Base-by-base conservation (phyloP, 2,888 invertebrate genomes). In the Rhaphigaster nebulosa region DNA sequence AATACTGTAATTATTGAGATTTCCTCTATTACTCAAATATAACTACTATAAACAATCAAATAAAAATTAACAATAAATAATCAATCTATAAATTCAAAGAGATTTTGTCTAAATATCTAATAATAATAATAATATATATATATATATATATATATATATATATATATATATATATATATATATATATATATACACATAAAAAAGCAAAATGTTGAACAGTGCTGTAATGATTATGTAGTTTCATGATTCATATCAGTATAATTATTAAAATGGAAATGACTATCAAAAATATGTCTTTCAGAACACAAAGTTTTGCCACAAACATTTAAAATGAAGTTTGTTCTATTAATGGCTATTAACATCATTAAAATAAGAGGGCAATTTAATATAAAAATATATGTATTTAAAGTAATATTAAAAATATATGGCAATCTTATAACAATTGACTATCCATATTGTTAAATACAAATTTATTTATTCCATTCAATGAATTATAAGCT, bases 361-460 rank as follows among this genome's bases (percentile, higher is more conserved):
- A 45, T 70, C 70, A 84, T 84, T 15, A 45, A 84, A 84, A 45
- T 84, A 84, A 84, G 45, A 45, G 84, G 41, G n/a, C 1, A 45
- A 41, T 84, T 84, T 84, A 45, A 84, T 84, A 84, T 45, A 84
- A 84, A 84, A 84, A 84, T 84, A 84, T 84, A 84, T 84, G n/a
- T 84, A 84, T 45, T 45, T 45, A 84, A 84, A 84, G 12, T 45
- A 45, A 84, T 84, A 84, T 84, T 84, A 41, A 84, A 84, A 84
- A 45, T 84, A 84, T 45, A 84, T n/a, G 41, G 45, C 84, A 84
- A 84, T 84, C 41, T 84, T 84, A 84, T 84, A 45, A 84, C 23
- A 84, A 84, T 84, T 84, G 84, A 84, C 84, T n/a, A 84, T 84
- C 15, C n/a, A 41, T 45, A n/a, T 26, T 45, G 84, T 20, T 70